Conservation (phyloP, 2,888 invertebrate species). For the Oegoconia quadripuncta region DNA sequence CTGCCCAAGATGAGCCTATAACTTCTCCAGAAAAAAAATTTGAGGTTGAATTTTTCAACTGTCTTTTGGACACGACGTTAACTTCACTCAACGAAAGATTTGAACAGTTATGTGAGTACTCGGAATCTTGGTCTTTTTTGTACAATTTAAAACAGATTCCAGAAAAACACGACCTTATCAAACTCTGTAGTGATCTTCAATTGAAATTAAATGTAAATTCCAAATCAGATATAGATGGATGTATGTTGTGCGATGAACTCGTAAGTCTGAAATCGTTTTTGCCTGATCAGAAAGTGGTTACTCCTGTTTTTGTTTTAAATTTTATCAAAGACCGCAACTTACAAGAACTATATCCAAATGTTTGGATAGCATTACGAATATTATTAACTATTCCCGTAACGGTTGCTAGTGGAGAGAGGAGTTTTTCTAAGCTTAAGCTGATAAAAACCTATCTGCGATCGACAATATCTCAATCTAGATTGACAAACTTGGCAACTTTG, state of each 20-base stretch:
- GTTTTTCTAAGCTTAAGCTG: constrained; percentile 6
- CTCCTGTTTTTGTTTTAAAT: constrained; percentile 19
- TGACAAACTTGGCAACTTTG: constrained; percentile 27
- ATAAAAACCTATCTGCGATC: constrained; percentile 28
- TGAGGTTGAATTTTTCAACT: constrained; percentile 23
- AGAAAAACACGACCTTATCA: constrained; percentile 18
- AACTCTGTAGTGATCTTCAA: constrained; percentile 25
- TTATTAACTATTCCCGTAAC: constrained; percentile 16
- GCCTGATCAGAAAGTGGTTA: constrained; percentile 16
- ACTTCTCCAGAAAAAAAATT: constrained; percentile 21
- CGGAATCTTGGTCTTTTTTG: constrained; percentile 24
- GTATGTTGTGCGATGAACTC: constrained; percentile 18
- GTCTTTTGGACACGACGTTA: constrained; percentile 21
- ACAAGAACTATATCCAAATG: constrained; percentile 28
- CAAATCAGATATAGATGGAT: constrained; percentile 15
- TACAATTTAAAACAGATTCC: constrained; percentile 24
- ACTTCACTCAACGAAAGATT: constrained; percentile 25
- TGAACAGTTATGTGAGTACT: constrained; percentile 24
- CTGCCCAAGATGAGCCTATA: constrained; percentile 27
- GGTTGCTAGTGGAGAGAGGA: constrained; percentile 12
- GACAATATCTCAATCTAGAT: constrained; percentile 24
- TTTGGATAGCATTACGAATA: constrained; percentile 23
- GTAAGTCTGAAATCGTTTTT: constrained; percentile 20
- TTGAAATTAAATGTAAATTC: constrained; percentile 19
- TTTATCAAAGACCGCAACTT: constrained; percentile 22